These are phyloP conservation scores for Caenorhabditis inopinata DNA, from an alignment of 1,140 invertebrate genomes.

Conservation along the genomic window DNA sequence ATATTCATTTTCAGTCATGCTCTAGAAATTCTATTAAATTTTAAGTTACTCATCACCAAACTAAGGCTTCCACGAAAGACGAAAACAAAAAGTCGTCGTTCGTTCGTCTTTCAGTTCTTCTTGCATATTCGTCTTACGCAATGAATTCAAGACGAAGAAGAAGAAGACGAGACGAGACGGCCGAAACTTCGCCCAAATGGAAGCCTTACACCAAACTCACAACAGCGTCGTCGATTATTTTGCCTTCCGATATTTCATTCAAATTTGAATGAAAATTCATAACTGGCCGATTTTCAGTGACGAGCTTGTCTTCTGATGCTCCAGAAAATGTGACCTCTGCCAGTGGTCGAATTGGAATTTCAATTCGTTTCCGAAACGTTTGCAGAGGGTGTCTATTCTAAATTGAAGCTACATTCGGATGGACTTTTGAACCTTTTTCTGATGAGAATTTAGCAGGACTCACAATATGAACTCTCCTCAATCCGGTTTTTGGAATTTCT, in stretches of 20 bases:
- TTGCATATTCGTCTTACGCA: no score
- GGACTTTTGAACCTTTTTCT: background rate
- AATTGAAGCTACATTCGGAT: no score
- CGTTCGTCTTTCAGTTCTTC: no score
- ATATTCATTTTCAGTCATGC: no score
- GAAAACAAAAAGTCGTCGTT: no score
- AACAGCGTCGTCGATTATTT: background rate
- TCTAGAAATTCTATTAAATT: no score
- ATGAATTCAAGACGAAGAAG: no score
- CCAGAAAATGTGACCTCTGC: constrained; percentile 17
- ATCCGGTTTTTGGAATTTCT: background rate
- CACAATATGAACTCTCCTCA: constrained; percentile 25
- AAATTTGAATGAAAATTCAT: background rate
- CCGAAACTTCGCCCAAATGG: no score
- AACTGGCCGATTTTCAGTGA: background rate
- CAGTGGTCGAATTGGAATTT: constrained; percentile 5
- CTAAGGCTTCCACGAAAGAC: no score
- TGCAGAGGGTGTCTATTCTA: background rate
- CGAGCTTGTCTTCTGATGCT: background rate
- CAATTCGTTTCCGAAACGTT: constrained; percentile 7
- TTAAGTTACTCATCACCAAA: no score
- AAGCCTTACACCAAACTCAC: no score
- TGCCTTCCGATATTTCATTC: background rate
- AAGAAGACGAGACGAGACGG: no score
- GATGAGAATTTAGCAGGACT: background rate